phyloP scores from a whole-genome alignment of 2,888 invertebrate species.

The Criorhina ranunculi region DNA sequence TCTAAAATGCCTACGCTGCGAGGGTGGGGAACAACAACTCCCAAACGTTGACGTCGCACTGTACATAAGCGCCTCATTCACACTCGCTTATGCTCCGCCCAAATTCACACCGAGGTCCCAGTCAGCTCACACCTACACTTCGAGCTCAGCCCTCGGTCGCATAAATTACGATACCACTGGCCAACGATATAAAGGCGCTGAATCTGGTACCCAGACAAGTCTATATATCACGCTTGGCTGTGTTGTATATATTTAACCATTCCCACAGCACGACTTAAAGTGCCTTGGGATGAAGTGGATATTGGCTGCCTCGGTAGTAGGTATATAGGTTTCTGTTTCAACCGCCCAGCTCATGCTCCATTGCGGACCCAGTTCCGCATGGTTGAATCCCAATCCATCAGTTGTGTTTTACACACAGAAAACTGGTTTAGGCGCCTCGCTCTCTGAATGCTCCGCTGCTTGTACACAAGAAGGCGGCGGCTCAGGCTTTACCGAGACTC shows the following conservation, averaged over 20 bases:
- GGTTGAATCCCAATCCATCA: constrained; percentile 74
- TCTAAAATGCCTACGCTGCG: neutral
- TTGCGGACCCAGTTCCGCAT: constrained; percentile 75
- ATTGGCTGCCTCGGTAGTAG: constrained; percentile 63
- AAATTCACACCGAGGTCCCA: constrained; percentile 67
- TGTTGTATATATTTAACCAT: constrained; percentile 53
- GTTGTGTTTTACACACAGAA: constrained; percentile 56
- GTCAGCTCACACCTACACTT: constrained; percentile 71
- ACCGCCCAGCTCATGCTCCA: constrained; percentile 73
- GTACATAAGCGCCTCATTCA: constrained; percentile 65
- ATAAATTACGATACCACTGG: constrained; percentile 57
- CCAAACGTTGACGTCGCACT: constrained; percentile 36
- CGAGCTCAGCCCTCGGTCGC: constrained; percentile 37
- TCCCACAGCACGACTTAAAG: constrained; percentile 56
- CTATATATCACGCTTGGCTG: constrained; percentile 46
- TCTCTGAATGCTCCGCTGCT: constrained; percentile 24
- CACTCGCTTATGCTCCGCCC: constrained; percentile 60
- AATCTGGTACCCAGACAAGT: constrained; percentile 21
- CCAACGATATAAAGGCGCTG: constrained; percentile 48
- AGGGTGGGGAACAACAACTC: constrained; percentile 58
- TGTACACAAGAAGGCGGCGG: constrained; percentile 68
- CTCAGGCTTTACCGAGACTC: constrained; percentile 23
- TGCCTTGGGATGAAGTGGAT: constrained; percentile 72
- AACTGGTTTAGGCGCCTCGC: constrained; percentile 75
- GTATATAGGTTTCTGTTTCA: constrained; percentile 63